Percentiles rank a stretch among this genome's conserved stretches.
Evolutionary conservation across 2,113 vertebrate species (phyloP).

Genomic region (Ailuropoda melanoleuca): DNA sequence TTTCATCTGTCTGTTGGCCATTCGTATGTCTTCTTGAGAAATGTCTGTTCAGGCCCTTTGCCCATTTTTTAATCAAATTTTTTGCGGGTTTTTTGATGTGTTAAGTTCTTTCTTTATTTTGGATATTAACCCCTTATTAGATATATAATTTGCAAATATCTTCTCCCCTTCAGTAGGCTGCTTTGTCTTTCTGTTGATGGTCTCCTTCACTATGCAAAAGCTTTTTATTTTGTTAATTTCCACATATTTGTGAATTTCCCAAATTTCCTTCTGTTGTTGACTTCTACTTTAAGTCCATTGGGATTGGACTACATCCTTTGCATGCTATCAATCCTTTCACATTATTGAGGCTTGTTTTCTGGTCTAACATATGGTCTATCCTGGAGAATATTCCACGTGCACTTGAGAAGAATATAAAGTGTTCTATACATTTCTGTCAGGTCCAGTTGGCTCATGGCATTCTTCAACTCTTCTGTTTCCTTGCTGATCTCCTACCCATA

Average conservation of each 20-base stretch:
- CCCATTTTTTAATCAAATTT: background rate
- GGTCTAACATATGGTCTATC: background rate
- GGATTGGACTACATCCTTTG: background rate
- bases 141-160: background rate
- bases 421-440: background rate
- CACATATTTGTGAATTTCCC: background rate
- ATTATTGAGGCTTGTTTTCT: background rate
- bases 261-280: background rate
- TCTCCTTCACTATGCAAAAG: background rate
- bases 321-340: background rate
- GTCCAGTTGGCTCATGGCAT: background rate
- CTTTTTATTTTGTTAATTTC: background rate
- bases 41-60: background rate
- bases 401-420: background rate
- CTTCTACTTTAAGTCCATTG: conserved; percentile 13
- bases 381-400: background rate
- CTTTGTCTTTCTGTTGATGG: background rate
- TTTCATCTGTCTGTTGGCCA: background rate
- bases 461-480: background rate
- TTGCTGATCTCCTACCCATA: background rate
- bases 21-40: background rate
- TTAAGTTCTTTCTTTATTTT: background rate
- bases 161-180: background rate
- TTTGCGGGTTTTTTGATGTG: background rate
- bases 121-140: background rate